Base-by-base conservation (phyloP, 2,888 invertebrate genomes). In the Drymonia ruficornis region DNA sequence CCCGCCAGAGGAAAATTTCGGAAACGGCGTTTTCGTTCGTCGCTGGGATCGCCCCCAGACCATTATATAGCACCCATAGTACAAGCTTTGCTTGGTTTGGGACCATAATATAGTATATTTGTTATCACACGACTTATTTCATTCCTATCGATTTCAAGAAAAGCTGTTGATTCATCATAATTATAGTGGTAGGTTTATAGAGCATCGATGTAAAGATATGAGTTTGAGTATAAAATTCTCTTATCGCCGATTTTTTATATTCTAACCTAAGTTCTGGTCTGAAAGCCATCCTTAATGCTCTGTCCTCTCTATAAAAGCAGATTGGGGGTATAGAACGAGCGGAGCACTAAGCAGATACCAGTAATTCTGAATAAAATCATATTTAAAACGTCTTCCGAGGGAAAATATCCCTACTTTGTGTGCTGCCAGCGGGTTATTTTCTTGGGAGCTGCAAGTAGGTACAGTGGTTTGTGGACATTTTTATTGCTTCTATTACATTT, bases 401-500 rank as follows among this genome's bases (percentile, higher is more conserved):
- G 38, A 53, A 52, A 52, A 65, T 49, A 61, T 56, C 18, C 19
- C 16, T 34, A 42, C 54, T 50, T 46, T 42, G 61, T 46, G 16
- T 12, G 29, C 38, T 53, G 49, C 16, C 44, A 47, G 65, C 52
- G 54, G 46, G 18, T 15, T 50, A 46, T 66, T 59, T 65, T 53
- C 52, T 66, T 48, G 36, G 47, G 58, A 63, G 53, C 46, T 13
- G 45, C 54, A 47, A 50, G 50, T 12, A 57, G n/a, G n/a, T 23
- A 53, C 48, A 56, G 49, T 56, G 52, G 45, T 54, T 56, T 12
- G 50, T 38, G 43, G 54, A 70, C 63, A 62, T 55, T 67, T 67
- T 62, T 66, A 70, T 63, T 67, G 43, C 67, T 53, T 48, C 53
- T 59, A 63, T 70, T 66, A 70, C 54, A 55, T 56, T 55, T 54